Conservation (phyloP, 2,888 invertebrate species). For the Exephanes ischioxanthus region DNA sequence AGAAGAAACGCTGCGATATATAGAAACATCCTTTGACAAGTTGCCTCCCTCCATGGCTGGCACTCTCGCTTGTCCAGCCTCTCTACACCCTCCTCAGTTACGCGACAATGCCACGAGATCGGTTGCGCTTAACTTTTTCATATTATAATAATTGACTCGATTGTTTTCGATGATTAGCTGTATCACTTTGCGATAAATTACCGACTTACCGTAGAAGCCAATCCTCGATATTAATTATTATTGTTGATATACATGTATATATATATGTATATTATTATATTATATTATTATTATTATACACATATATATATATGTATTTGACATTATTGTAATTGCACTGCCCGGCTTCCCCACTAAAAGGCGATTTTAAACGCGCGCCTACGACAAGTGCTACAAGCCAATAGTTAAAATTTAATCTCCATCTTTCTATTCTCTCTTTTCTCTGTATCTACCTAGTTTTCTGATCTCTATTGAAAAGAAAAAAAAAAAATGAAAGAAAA, state of each 20-base stretch:
- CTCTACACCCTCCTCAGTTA: constrained; percentile 27
- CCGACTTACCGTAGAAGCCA: constrained; percentile 46
- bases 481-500: constrained; percentile 31
- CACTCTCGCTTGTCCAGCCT: constrained; percentile 46
- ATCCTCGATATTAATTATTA: constrained; percentile 45
- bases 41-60: constrained; percentile 17
- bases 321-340: constrained; percentile 63
- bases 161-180: constrained; percentile 10
- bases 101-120: constrained; percentile 36
- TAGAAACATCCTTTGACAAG: constrained; percentile 25
- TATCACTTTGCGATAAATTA: constrained; percentile 43
- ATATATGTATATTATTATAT: too few relatives aligned
- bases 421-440: constrained; percentile 22
- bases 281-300: constrained; percentile 37
- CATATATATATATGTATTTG: neutral
- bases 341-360: constrained; percentile 63
- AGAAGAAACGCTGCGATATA: constrained; percentile 41
- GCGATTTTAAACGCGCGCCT: constrained; percentile 53
- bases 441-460: constrained; percentile 39
- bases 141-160: constrained; percentile 9
- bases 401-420: constrained; percentile 56
- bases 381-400: constrained; percentile 55
- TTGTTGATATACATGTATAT: constrained; percentile 19
- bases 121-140: constrained; percentile 37
- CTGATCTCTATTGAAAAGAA: constrained; percentile 37